A percentile compares a stretch with the other conserved stretches of the same genome.
Evolutionary conservation across 2,888 invertebrate species (phyloP).

Genomic region (Ypsolopha sequella): DNA sequence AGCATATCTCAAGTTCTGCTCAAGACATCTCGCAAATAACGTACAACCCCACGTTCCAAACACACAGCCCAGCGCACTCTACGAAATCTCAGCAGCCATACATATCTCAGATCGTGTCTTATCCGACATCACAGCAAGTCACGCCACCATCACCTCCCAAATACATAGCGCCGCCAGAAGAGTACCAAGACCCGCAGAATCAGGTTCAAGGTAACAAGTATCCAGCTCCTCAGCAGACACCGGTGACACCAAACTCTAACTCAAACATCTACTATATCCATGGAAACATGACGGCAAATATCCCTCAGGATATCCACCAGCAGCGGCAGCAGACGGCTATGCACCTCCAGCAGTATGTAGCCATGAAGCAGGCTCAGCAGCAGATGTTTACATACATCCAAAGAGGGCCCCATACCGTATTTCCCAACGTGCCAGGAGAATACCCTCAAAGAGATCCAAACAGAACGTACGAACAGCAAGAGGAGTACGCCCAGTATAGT

Average conservation of each 20-base stretch:
- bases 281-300: conserved; percentile 33
- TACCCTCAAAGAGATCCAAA: conserved; percentile 32
- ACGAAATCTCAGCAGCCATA: conserved; percentile 55
- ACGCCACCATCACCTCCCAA: conserved; percentile 57
- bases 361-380: conserved; percentile 67
- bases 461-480: conserved; percentile 41
- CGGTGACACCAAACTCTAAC: conserved; percentile 29
- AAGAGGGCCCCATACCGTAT: conserved; percentile 55
- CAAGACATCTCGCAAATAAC: conserved; percentile 60
- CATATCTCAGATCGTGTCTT: conserved; percentile 60
- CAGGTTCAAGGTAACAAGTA: conserved; percentile 40
- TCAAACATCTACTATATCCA: conserved; percentile 60
- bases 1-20: conserved; percentile 26
- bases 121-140: conserved; percentile 60
- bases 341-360: conserved; percentile 63
- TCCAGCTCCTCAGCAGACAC: conserved; percentile 26
- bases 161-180: conserved; percentile 59
- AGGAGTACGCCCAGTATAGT: conserved; percentile 44
- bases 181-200: conserved; percentile 60
- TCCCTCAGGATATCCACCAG: conserved; percentile 47
- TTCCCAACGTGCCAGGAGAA: conserved; percentile 48
- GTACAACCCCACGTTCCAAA: conserved; percentile 66
- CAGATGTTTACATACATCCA: conserved; percentile 58
- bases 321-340: conserved; percentile 63
- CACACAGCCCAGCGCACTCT: conserved; percentile 60